Evolutionary conservation across 2,797 vertebrate genomes (phyloP).

Genomic region (Anguilla anguilla): DNA sequence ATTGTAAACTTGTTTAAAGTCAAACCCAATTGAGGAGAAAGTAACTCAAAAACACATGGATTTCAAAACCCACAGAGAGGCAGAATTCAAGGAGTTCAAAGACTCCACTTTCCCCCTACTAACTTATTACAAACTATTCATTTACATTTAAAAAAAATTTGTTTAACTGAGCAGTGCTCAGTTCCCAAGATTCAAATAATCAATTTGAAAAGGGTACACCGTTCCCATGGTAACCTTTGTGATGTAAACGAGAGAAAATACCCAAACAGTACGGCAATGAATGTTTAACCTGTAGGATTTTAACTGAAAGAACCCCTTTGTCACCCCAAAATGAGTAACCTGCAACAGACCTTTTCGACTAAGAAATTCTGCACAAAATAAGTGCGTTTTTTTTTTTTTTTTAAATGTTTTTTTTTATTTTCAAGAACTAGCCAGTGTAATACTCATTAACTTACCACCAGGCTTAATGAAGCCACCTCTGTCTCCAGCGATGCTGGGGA

Average conservation of each 20-base stretch:
- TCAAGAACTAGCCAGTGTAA: constrained; percentile 79
- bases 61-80: constrained; percentile 43
- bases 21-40: neutral
- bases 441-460: constrained; percentile 88
- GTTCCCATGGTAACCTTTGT: constrained; percentile 4
- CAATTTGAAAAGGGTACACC: neutral
- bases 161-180: neutral
- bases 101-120: neutral
- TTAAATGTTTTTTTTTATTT: constrained; percentile 45
- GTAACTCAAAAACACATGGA: constrained; percentile 26
- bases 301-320: neutral
- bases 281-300: neutral
- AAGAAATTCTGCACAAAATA: neutral
- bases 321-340: constrained; percentile 12
- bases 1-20: neutral
- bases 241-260: constrained; percentile 5
- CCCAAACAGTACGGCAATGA: neutral
- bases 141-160: neutral
- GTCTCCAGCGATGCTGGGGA: constrained; percentile 88
- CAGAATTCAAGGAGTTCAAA: constrained; percentile 35
- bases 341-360: neutral
- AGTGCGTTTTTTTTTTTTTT: neutral
- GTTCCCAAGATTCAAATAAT: neutral
- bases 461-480: constrained; percentile 87
- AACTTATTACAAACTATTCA: neutral